Evolutionary conservation across 2,797 vertebrate species (phyloP).

Genomic region (Linurgus olivaceus): DNA sequence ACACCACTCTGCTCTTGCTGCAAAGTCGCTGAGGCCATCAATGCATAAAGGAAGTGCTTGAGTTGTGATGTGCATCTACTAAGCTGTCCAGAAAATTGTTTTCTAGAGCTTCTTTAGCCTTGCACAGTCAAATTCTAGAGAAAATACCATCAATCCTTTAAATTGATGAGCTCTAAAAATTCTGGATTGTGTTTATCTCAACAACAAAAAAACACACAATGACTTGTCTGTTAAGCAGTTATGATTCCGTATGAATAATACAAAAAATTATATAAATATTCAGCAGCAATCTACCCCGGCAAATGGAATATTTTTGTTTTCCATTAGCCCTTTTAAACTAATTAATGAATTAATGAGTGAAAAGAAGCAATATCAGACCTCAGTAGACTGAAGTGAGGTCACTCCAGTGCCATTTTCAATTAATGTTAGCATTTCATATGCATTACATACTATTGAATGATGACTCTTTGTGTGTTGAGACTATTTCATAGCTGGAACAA

Average conservation of each 20-base stretch:
- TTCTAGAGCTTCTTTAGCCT: neutral
- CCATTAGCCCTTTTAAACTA: conserved; percentile 65
- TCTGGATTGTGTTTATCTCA: neutral
- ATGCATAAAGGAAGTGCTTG: neutral
- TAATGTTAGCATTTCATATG: conserved; percentile 51
- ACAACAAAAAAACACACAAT: neutral
- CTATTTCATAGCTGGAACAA: neutral
- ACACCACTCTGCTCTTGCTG: neutral
- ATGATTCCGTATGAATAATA: conserved; percentile 35
- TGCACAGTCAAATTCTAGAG: neutral
- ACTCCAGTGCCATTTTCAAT: conserved; percentile 51
- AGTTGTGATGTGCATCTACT: neutral
- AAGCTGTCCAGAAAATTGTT: neutral
- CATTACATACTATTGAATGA: conserved; percentile 17
- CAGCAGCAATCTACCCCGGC: neutral
- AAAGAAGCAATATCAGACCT: conserved; percentile 63
- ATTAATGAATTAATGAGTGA: conserved; percentile 68
- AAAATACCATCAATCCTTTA: neutral
- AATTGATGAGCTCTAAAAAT: neutral
- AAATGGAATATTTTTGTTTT: conserved; percentile 72
- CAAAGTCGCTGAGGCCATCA: neutral
- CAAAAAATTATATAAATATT: conserved; percentile 62
- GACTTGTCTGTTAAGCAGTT: conserved; percentile 14
- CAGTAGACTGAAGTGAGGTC: conserved; percentile 57
- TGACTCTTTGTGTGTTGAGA: conserved; percentile 29